Evolutionary conservation across 1,140 invertebrate genomes (phyloP).

Genomic region (Drosophila lini): DNA sequence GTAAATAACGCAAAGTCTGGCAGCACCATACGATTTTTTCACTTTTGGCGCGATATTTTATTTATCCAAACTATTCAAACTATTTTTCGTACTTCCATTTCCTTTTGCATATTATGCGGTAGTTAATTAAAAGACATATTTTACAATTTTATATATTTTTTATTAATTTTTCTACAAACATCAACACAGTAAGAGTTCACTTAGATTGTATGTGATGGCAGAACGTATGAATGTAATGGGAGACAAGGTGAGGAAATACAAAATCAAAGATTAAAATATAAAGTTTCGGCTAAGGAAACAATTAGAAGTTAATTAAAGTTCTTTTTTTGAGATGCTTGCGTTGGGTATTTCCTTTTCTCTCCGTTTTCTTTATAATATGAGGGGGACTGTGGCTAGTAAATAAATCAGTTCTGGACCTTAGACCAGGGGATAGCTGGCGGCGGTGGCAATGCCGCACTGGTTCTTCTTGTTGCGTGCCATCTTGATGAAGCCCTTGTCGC

Average conservation of each 20-base stretch:
- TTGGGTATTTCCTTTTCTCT: slow-evolving; percentile 43
- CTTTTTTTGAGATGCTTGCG: slow-evolving; percentile 68
- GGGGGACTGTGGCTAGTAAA: slow-evolving; percentile 27
- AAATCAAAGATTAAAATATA: slow-evolving; percentile 18
- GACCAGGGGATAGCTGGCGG: slow-evolving; percentile 93
- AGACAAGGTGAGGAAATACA: slow-evolving; percentile 8
- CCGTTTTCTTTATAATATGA: slow-evolving; percentile 25
- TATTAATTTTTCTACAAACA: slow-evolving; percentile 53
- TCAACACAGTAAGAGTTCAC: slow-evolving; percentile 32
- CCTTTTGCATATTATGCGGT: not conserved
- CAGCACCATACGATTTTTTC: not conserved
- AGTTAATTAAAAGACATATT: not conserved
- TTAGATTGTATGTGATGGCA: slow-evolving; percentile 45
- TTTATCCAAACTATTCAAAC: not conserved
- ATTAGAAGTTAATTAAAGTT: slow-evolving; percentile 50
- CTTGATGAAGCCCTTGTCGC: slow-evolving; percentile 93
- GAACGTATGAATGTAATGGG: slow-evolving; percentile 13
- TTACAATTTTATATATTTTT: slow-evolving; percentile 22
- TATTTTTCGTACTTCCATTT: not conserved
- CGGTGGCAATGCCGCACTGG: slow-evolving; percentile 94
- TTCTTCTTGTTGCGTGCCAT: slow-evolving; percentile 95
- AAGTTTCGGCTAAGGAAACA: slow-evolving; percentile 13
- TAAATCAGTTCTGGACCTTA: slow-evolving; percentile 82
- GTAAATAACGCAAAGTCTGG: not conserved
- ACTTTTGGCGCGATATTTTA: not conserved